Percentiles rank a stretch among this genome's conserved stretches.
These are phyloP conservation scores for Falcaria lacertinaria DNA, from an alignment of 2,888 invertebrate species.

Conservation along the genomic window DNA sequence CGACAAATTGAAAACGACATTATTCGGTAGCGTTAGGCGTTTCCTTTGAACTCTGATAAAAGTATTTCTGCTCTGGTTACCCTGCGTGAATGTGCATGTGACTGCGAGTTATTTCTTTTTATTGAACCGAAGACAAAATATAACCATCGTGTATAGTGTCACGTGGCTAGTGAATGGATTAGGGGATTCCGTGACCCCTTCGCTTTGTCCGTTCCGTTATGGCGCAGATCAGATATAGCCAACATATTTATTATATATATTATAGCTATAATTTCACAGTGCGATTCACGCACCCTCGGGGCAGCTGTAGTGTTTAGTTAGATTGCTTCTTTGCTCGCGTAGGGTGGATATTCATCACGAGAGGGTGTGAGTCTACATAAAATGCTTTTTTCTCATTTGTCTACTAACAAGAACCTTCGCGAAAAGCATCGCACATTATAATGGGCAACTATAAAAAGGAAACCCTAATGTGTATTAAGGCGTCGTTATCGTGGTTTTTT, in stretches of 20 bases:
- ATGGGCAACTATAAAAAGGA: not conserved
- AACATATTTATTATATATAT: too few species aligned
- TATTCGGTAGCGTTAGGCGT: too few species aligned
- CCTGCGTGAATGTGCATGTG: too few species aligned
- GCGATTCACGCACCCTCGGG: slow-evolving; percentile 7
- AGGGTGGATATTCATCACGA: slow-evolving; percentile 12
- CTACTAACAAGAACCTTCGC: not conserved
- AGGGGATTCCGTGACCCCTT: not conserved
- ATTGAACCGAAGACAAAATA: too few species aligned
- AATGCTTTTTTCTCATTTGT: slow-evolving; percentile 3
- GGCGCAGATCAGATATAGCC: slow-evolving; percentile 15
- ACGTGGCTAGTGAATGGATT: not conserved
- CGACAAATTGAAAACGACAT: too few species aligned
- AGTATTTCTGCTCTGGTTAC: too few species aligned
- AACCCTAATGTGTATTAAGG: not conserved
- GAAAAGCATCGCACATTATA: not conserved
- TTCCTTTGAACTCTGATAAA: too few species aligned
- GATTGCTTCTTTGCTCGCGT: slow-evolving; percentile 15
- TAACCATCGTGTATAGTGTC: too few species aligned
- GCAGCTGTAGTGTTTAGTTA: slow-evolving; percentile 23
- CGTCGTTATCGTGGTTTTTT: not conserved
- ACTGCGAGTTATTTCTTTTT: too few species aligned
- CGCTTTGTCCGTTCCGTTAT: slow-evolving; percentile 1
- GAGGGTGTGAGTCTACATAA: slow-evolving; percentile 13
- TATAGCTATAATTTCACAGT: slow-evolving; percentile 5